phyloP scores from a whole-genome alignment of 2,113 vertebrate species.

The Apeltes quadracus region DNA sequence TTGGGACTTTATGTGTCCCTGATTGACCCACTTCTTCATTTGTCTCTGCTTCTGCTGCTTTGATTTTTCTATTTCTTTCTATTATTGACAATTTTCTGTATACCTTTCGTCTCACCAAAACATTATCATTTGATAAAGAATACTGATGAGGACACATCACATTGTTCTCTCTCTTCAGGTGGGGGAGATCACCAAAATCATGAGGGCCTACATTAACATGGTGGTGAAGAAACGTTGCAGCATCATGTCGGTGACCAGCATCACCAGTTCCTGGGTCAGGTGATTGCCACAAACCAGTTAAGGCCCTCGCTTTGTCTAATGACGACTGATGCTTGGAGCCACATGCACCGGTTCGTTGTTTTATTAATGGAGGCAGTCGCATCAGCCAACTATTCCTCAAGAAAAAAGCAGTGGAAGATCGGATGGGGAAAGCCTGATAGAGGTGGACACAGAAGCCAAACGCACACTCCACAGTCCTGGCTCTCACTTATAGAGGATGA shows the following conservation, averaged over 20 bases:
- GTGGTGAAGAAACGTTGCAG: slow-evolving; percentile 94
- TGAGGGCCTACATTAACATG: slow-evolving; percentile 96
- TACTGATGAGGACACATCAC: neutral
- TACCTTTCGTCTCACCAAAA: neutral
- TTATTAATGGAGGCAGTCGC: slow-evolving; percentile 42
- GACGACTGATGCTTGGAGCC: slow-evolving; percentile 17
- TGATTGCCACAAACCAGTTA: slow-evolving; percentile 75
- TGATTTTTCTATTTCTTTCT: neutral
- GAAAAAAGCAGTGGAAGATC: neutral
- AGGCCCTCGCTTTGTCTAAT: slow-evolving; percentile 35
- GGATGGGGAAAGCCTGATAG: neutral
- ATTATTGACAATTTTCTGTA: neutral
- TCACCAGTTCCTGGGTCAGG: slow-evolving; percentile 84
- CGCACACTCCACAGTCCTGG: slow-evolving; percentile 43
- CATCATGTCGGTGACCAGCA: slow-evolving; percentile 87
- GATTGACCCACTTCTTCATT: neutral
- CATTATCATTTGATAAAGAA: neutral
- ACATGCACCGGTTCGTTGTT: slow-evolving; percentile 20
- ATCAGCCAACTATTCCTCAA: slow-evolving; percentile 40
- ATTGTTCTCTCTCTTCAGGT: slow-evolving; percentile 77
- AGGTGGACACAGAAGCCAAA: slow-evolving; percentile 38
- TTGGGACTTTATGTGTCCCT: neutral
- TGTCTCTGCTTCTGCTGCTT: neutral
- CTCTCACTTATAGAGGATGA: slow-evolving; percentile 32
- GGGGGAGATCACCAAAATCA: slow-evolving; percentile 92